A percentile compares a stretch with the other conserved stretches of the same genome.
Conservation (phyloP, 2,888 invertebrate genomes). For the Hypolimnas misippus region DNA sequence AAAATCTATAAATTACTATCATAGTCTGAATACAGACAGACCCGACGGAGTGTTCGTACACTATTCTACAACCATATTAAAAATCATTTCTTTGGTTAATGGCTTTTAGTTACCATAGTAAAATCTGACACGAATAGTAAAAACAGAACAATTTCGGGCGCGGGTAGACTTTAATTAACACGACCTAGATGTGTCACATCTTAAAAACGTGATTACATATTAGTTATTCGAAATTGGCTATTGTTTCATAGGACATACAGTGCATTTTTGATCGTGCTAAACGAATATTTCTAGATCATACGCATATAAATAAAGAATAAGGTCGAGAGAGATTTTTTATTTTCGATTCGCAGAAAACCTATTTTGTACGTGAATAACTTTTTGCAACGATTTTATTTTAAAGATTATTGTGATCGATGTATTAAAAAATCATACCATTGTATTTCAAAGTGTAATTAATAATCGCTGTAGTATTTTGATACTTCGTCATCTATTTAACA, state of each 20-base stretch:
- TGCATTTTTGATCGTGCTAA: slow-evolving; percentile 13
- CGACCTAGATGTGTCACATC: slow-evolving; percentile 18
- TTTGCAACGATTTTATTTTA: not conserved
- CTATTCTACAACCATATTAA: too few species aligned
- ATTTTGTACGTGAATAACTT: not conserved
- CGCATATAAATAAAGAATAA: slow-evolving; percentile 26
- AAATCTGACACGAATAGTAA: too few species aligned
- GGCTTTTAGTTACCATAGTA: too few species aligned
- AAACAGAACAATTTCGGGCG: slow-evolving; percentile 21
- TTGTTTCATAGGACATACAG: not conserved
- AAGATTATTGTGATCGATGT: too few species aligned
- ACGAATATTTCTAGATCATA: slow-evolving; percentile 17
- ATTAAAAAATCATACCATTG: too few species aligned
- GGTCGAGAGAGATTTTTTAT: slow-evolving; percentile 16
- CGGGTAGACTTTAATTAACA: slow-evolving; percentile 11
- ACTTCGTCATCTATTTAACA: too few species aligned
- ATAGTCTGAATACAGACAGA: too few species aligned
- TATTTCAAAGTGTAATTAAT: too few species aligned
- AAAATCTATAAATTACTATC: too few species aligned
- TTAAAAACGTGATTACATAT: slow-evolving; percentile 9
- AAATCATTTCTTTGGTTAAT: too few species aligned
- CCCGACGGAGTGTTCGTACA: too few species aligned
- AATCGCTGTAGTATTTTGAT: too few species aligned
- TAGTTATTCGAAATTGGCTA: slow-evolving; percentile 3
- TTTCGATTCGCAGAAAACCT: not conserved